Evolutionary conservation across 2,797 vertebrate species (phyloP).

Genomic region (Brachyrhaphis roseni): DNA sequence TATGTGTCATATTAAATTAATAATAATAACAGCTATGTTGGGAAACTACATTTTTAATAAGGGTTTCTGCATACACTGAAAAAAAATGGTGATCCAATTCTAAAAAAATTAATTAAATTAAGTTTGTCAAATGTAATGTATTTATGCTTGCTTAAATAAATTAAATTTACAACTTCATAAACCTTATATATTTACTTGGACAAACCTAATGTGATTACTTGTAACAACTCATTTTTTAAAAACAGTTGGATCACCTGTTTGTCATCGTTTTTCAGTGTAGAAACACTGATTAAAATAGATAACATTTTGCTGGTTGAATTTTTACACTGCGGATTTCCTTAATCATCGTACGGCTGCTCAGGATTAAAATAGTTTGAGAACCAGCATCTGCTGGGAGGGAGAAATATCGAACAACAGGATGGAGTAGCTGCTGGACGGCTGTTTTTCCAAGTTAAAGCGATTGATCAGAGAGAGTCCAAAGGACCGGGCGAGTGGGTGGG

Average conservation of each 20-base stretch:
- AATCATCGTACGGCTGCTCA: slow-evolving; percentile 38
- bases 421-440: slow-evolving; percentile 60
- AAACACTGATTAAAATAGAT: neutral
- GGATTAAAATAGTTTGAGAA: slow-evolving; percentile 25
- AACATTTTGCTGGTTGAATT: neutral
- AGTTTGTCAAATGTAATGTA: too few species aligned
- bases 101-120: too few species aligned
- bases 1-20: neutral
- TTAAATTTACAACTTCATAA: too few species aligned
- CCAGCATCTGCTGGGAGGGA: slow-evolving; percentile 24
- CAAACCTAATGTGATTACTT: neutral
- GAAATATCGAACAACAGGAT: slow-evolving; percentile 43
- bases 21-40: neutral
- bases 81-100: too few species aligned
- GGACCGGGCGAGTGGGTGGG: slow-evolving; percentile 26
- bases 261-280: neutral
- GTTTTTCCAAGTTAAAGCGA: slow-evolving; percentile 67
- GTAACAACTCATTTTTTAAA: neutral
- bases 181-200: too few species aligned
- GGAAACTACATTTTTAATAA: neutral
- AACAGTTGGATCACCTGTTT: neutral
- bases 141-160: too few species aligned
- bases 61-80: too few species aligned
- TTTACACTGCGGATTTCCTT: slow-evolving; percentile 10
- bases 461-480: slow-evolving; percentile 64